Evolutionary conservation across 2,888 invertebrate genomes (phyloP), one percentile per base, ranked within the genome.

Genomic region (Cenopis cana): DNA sequence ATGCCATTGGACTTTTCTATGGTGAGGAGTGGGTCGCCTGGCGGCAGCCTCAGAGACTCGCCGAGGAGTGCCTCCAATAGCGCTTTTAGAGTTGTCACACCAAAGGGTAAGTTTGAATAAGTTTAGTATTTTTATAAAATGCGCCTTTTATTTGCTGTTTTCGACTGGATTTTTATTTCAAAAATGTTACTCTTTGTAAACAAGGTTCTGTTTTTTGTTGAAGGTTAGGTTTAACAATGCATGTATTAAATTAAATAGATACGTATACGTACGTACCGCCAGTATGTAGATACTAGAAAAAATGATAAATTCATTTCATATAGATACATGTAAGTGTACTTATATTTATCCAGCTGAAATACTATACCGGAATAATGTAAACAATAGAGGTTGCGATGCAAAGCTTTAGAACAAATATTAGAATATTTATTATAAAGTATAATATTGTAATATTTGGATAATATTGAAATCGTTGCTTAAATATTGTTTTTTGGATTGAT

Each of bases 1-100:
- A 95, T 95, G 95, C 95, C 95, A 71, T 86, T 95, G 89, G 95
- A 95, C 94, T 95, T 95, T 89, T 95, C 95, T 73, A 93, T 94
- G 93, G 92, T 93, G 87, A 85, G 94, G 83, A 87, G 82, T 77
- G 87, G 84, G 66, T 89, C 91, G 62, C 89, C 92, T 59, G 86
- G 85, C 24, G 80, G 81, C 68, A 78, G 79, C 36, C 75, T 90
- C 73, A 83, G 92, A 75, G 90, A 89, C 68, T 93, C 92, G 4
- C 93, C 93, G 75, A 85, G 92, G 71, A 88, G 89, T 65, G 90
- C 89, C 41, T 89, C 91, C 38, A 92, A 89, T 79, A 95, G 95
- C 92, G 95, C 95, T 33, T 96, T 96, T 84, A 93, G 95, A 78
- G 94, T 95, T 68, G 95, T 96, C 79, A 95, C 95, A 3, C 96